Evolutionary conservation across 2,113 vertebrate species (phyloP).

Genomic region (Leucoraja erinaceus): DNA sequence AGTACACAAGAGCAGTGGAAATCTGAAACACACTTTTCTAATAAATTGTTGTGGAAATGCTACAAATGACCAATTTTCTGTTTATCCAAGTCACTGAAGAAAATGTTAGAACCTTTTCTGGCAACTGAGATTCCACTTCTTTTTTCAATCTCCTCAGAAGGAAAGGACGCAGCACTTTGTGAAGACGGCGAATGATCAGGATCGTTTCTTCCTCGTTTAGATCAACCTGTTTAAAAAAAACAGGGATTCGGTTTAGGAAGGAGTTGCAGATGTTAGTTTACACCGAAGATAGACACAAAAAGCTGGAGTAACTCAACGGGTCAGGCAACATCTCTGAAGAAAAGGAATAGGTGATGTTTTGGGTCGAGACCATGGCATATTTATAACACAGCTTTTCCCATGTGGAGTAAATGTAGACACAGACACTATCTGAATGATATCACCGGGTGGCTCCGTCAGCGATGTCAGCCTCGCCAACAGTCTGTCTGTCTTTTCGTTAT

Average conservation of each 20-base stretch:
- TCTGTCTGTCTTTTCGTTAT: too few relatives aligned
- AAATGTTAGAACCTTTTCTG: conserved; percentile 76
- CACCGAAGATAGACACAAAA: too few relatives aligned
- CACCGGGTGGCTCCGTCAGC: not conserved
- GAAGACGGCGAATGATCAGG: conserved; percentile 89
- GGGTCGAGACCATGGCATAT: too few relatives aligned
- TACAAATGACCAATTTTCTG: not conserved
- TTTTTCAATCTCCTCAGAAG: conserved; percentile 89
- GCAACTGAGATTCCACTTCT: conserved; percentile 94
- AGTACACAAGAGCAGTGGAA: not conserved
- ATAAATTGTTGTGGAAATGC: not conserved
- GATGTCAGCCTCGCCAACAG: too few relatives aligned
- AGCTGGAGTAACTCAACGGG: too few relatives aligned
- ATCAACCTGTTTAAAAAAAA: conserved; percentile 69
- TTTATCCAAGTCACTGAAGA: not conserved
- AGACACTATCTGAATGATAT: not conserved
- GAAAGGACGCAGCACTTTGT: conserved; percentile 92
- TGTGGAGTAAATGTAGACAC: not conserved
- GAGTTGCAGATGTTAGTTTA: too few relatives aligned
- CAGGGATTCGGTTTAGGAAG: not conserved
- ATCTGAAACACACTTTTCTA: not conserved
- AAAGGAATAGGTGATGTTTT: too few relatives aligned
- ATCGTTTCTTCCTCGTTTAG: conserved; percentile 97
- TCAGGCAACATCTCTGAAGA: too few relatives aligned
- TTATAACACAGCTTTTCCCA: not conserved